These are phyloP conservation scores for Tolmerus cingulatus DNA, from an alignment of 2,888 invertebrate genomes.

Conservation along the genomic window DNA sequence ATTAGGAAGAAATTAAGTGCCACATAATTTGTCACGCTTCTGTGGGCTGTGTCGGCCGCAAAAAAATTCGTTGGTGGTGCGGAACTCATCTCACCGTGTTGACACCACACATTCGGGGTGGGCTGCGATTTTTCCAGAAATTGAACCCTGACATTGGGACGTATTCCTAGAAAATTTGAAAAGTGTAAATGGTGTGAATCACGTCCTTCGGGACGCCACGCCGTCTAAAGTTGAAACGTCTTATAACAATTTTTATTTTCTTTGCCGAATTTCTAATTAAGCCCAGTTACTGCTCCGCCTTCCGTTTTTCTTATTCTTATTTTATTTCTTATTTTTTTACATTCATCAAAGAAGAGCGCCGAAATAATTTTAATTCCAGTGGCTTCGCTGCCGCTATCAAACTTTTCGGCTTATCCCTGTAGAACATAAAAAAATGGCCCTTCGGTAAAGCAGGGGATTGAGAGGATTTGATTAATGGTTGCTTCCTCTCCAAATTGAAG, in stretches of 20 bases:
- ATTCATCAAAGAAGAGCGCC: conserved; percentile 18
- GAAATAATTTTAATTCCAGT: conserved; percentile 32
- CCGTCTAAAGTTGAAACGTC: neutral
- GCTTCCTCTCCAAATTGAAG: neutral
- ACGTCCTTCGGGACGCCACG: neutral
- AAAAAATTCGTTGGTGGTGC: neutral
- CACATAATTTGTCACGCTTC: conserved; percentile 44
- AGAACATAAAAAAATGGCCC: neutral
- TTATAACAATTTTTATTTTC: neutral
- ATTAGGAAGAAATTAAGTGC: conserved; percentile 47
- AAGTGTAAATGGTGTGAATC: neutral
- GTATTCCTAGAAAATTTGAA: conserved; percentile 6
- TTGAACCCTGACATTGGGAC: neutral
- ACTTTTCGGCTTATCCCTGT: neutral
- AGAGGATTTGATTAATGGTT: conserved; percentile 19
- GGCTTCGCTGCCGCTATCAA: conserved; percentile 3
- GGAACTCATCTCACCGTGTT: conserved; percentile 2
- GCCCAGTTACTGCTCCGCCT: neutral
- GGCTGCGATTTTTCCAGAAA: conserved; percentile 19
- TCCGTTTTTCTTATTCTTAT: neutral
- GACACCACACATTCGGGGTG: conserved; percentile 20
- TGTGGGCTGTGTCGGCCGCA: neutral
- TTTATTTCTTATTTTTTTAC: neutral
- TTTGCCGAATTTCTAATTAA: neutral
- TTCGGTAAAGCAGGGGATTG: neutral